These are phyloP conservation scores for Nyctibius grandis DNA, from an alignment of 2,797 vertebrate genomes.

Conservation along the genomic window DNA sequence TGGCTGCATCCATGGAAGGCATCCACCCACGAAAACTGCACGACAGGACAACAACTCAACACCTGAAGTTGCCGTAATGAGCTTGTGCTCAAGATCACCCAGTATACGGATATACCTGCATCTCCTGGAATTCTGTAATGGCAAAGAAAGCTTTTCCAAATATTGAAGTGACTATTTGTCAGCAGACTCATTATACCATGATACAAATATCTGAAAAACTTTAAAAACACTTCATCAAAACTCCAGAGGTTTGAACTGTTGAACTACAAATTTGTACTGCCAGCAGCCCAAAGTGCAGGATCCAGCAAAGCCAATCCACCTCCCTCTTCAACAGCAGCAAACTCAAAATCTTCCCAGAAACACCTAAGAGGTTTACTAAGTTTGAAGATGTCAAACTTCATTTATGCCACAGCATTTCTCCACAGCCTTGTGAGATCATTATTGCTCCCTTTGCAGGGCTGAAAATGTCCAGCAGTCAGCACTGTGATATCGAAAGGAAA, in stretches of 20 bases:
- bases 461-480: background rate
- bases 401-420: background rate
- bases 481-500: background rate
- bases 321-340: background rate
- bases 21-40: background rate
- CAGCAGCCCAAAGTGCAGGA: background rate
- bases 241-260: background rate
- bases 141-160: background rate
- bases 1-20: background rate
- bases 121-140: background rate
- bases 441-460: background rate
- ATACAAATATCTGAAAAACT: background rate
- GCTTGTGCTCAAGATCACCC: background rate
- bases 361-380: background rate
- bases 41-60: background rate
- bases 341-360: background rate
- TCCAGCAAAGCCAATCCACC: background rate
- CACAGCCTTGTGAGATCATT: background rate
- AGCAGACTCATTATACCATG: background rate
- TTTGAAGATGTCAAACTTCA: background rate
- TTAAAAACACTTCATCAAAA: background rate
- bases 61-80: background rate
- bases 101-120: rapidly evolving
- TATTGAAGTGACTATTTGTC: background rate
- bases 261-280: background rate